phyloP scores from a whole-genome alignment of 1,140 invertebrate species.

The Ylistrum balloti region DNA sequence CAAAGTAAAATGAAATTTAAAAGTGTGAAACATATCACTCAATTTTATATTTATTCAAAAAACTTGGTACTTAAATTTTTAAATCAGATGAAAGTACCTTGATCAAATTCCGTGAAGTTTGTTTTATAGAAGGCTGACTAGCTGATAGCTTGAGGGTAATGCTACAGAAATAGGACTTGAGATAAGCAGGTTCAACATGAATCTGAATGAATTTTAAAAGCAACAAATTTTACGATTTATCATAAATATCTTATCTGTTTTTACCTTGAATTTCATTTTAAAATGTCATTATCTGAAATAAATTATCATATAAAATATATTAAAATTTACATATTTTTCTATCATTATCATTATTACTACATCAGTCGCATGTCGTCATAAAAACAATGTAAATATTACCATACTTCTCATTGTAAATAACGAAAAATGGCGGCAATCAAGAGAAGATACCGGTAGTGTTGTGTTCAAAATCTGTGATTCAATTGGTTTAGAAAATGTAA shows the following conservation, averaged over 20 bases:
- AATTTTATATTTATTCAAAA: not conserved
- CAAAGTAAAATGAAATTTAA: not conserved
- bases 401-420: too few species aligned
- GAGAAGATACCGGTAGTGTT: too few species aligned
- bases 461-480: too few species aligned
- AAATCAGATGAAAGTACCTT: not conserved
- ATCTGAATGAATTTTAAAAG: constrained; percentile 9
- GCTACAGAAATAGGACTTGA: not conserved
- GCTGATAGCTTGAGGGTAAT: not conserved
- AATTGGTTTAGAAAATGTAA: too few species aligned
- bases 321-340: not conserved
- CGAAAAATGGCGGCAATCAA: too few species aligned
- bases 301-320: constrained; percentile 3
- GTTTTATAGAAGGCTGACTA: not conserved
- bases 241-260: not conserved
- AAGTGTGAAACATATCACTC: not conserved
- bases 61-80: not conserved
- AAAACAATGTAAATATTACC: too few species aligned
- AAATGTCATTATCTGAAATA: not conserved
- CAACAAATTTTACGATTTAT: not conserved
- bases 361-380: too few species aligned
- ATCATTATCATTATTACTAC: too few species aligned
- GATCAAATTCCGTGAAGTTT: not conserved
- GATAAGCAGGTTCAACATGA: too few species aligned
- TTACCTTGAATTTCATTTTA: not conserved